Percentiles rank a stretch among this genome's conserved stretches.
These are phyloP conservation scores for Sebastes vulpes DNA, from an alignment of 2,797 vertebrate species.

Conservation along the genomic window DNA sequence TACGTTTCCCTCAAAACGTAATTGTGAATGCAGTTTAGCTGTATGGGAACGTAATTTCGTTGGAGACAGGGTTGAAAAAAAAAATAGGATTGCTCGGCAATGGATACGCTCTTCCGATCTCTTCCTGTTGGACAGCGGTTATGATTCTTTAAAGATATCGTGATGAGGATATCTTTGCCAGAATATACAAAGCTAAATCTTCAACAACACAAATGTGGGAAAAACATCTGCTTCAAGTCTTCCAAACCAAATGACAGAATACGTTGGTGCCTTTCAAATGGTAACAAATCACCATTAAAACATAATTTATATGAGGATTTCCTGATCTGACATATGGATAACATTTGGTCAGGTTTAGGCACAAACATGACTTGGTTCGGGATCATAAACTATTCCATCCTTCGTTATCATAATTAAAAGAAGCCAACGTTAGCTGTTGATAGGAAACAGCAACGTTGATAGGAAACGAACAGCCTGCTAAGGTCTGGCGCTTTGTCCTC, in stretches of 20 bases:
- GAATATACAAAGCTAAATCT: background rate
- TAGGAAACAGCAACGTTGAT: background rate
- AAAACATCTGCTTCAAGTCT: background rate
- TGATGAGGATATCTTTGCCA: background rate
- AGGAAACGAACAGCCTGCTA: background rate
- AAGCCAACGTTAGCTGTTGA: accelerated
- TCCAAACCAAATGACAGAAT: background rate
- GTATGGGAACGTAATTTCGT: no score
- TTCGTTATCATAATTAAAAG: background rate
- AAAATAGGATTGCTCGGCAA: no score
- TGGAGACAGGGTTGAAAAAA: no score
- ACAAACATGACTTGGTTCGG: background rate
- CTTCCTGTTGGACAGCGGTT: background rate
- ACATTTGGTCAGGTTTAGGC: background rate
- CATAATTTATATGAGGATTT: accelerated
- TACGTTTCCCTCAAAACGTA: accelerated
- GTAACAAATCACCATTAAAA: background rate
- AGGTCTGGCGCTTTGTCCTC: no score
- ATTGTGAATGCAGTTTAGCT: no score
- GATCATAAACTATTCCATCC: background rate
- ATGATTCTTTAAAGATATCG: background rate
- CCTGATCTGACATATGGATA: background rate
- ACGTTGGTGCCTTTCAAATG: background rate
- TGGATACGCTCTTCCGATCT: no score
- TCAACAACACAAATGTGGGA: background rate